These are phyloP conservation scores for Thelaira solivaga DNA, from an alignment of 2,888 invertebrate genomes.

Conservation along the genomic window DNA sequence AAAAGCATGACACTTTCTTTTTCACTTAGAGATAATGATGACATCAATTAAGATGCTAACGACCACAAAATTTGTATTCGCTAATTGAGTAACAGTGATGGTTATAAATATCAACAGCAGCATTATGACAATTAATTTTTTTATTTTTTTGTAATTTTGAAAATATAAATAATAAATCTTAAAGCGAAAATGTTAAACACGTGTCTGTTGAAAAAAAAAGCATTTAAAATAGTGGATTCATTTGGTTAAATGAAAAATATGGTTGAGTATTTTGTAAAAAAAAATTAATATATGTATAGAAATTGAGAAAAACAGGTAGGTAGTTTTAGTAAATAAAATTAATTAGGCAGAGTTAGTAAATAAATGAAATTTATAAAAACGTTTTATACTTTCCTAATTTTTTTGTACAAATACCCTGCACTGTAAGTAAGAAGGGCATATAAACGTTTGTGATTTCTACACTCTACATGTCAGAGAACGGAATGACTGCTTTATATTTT, in stretches of 20 bases:
- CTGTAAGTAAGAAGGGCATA: no score
- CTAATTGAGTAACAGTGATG: neutral
- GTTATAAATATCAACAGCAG: neutral
- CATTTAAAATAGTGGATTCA: constrained; percentile 8
- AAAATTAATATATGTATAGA: no score
- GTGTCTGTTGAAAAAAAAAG: neutral
- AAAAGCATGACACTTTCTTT: constrained; percentile 50
- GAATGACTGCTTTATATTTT: no score
- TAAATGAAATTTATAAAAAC: no score
- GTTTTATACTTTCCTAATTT: no score
- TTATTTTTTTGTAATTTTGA: constrained; percentile 2
- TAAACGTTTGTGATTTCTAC: no score
- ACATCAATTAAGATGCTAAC: neutral
- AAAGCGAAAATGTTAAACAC: constrained; percentile 6
- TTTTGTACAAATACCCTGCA: no score
- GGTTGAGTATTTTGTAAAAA: no score
- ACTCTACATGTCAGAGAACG: no score
- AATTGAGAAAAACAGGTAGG: no score
- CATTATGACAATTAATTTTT: constrained; percentile 28
- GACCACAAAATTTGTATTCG: neutral
- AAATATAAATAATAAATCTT: neutral
- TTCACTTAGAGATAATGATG: constrained; percentile 11
- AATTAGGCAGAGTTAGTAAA: no score
- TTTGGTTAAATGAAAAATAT: neutral
- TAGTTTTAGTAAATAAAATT: no score